Base-by-base conservation (phyloP, 2,797 vertebrate genomes). In the Caiman crocodilus region DNA sequence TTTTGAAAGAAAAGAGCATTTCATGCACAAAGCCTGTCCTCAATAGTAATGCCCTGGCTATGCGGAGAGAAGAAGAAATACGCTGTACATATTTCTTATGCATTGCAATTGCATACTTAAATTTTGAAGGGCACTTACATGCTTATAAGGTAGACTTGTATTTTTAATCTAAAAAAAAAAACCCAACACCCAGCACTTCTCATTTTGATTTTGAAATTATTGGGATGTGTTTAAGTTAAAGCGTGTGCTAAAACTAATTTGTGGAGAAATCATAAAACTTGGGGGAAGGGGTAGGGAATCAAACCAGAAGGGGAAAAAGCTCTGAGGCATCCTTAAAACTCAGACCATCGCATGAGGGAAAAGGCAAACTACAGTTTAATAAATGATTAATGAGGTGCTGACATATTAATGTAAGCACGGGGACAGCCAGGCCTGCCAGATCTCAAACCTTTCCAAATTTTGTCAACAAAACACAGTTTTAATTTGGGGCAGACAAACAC, bases 391-490 rank as follows among this genome's bases (percentile, higher is more conserved):
- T 95, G 96, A 97, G 94, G 95, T 95, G 95, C 91, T 97, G 97
- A 96, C 95, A 96, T 69, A 94, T 95, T 97, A 96, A 95, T 95
- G 94, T 93, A 97, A 97, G 96, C 91, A 95, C 91, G 89, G 93
- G 96, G 93, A 98, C 88, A 93, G 83, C 55, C 69, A 88, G 92
- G 92, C 89, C 96, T 97, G 97, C 97, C 97, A 98, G 97, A 96
- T 94, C 96, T 95, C 91, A 94, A 97, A 94, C 87, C 91, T 96
- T 95, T 95, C 95, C 95, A 94, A 97, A 97, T 95, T 96, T 95
- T 98, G 96, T 97, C 97, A 97, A 97, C 95, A 97, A 98, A 98
- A 97, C 94, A 93, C 86, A 95, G 95, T 95, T 97, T 97, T 96
- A 98, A 96, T 96, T 97, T 94, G 93, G 81, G 95, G 95, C 89